Evolutionary conservation across 2,797 vertebrate genomes (phyloP), one percentile per base, ranked within the genome.

Genomic region (Rhinophrynus dorsalis): DNA sequence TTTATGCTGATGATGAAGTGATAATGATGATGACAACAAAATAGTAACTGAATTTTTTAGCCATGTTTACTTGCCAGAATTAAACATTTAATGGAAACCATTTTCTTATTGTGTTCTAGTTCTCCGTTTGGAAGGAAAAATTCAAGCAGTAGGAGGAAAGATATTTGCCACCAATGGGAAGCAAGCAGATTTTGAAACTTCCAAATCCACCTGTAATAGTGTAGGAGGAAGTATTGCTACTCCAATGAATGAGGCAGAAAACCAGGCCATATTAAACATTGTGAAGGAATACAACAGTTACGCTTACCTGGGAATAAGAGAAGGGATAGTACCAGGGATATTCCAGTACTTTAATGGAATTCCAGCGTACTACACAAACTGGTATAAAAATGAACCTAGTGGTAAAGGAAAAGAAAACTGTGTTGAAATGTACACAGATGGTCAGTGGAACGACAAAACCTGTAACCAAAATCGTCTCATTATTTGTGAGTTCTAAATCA

Each of bases 361-460:
- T 1, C 30, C 47, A 0, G 13, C 81, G 13, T 77, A 29, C 35
- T 89, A 86, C 1, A 84, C 81, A 29, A 85, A 82, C 12, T 89
- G 88, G 86, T 67, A 83, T 21, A 2, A 5, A 17, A 77, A 74
- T 5, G 81, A 90, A 50, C 86, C 86, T n/a, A 51, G 64, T 12
- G 84, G 84, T 3, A 72, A 12, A 50, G 86, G 83, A 7, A 33
- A 71, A 33, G 84, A 90, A 60, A 79, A 76, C 1, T 88, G 86
- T 1, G 84, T 87, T 67, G 87, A 89, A 64, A 88, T 88, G 79
- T 89, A 85, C 67, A 79, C 67, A 1, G 82, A 87, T 15, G 88
- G 89, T 32, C 79, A 58, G 7, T 89, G 88, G 87, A 89, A 89
- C 6, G 79, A 85, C 75, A 89, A 23, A 54, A 66, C 0, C 1